Percentiles rank a stretch among this genome's conserved stretches.
These are phyloP conservation scores for Arnoldichthys spilopterus DNA, from an alignment of 2,797 vertebrate genomes.

Conservation along the genomic window DNA sequence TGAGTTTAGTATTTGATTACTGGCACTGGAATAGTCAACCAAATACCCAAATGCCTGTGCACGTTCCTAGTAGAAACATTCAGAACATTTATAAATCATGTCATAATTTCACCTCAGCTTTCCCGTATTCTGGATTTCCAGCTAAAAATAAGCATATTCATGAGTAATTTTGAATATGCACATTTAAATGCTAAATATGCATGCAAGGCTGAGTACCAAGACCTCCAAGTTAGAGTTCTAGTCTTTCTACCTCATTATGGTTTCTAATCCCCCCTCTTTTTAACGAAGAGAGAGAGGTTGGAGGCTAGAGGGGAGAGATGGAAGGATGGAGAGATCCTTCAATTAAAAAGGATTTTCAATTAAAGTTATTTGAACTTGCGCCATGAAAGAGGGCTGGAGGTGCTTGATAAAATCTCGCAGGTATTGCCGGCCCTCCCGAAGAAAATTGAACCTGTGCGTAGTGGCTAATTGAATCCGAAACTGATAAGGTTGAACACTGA, in stretches of 20 bases:
- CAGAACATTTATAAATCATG: neutral
- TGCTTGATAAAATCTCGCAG: conserved; percentile 71
- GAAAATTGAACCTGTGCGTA: conserved; percentile 75
- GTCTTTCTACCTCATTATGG: conserved; percentile 45
- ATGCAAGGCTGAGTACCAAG: neutral
- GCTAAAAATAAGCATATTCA: conserved; percentile 11
- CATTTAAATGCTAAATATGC: conserved; percentile 36
- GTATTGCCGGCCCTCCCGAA: conserved; percentile 68
- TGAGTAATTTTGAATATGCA: conserved; percentile 25
- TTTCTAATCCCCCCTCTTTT: conserved; percentile 50
- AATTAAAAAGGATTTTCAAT: conserved; percentile 79
- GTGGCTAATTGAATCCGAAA: conserved; percentile 79
- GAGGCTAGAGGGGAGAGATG: conserved; percentile 39
- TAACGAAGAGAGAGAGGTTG: conserved; percentile 23
- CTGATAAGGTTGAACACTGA: conserved; percentile 72
- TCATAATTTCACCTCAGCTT: neutral
- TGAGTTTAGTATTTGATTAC: no score
- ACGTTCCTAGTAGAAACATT: no score
- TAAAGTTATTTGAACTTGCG: conserved; percentile 76
- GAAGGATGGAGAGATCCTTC: conserved; percentile 65
- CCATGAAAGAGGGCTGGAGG: conserved; percentile 72
- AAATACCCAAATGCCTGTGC: no score
- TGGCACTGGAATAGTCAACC: no score
- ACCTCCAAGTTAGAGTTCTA: conserved; percentile 23
- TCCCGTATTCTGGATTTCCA: neutral